Percentiles rank a stretch among this genome's conserved stretches.
Evolutionary conservation across 2,113 vertebrate genomes (phyloP).

Genomic region (Scartelaos histophorus): DNA sequence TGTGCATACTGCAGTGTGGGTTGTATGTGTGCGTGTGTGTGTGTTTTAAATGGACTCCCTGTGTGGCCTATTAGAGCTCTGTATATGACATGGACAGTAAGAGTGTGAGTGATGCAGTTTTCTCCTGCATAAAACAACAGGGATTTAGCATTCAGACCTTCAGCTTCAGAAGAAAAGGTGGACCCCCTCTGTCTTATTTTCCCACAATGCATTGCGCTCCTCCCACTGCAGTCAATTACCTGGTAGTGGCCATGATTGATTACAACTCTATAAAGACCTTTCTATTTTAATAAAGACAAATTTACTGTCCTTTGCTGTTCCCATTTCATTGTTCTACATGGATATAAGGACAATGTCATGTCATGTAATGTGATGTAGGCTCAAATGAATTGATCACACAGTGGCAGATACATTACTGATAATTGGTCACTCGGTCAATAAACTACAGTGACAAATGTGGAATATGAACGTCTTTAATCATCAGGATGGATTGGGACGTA

Average conservation of each 20-base stretch:
- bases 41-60: not conserved
- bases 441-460: conserved; percentile 28
- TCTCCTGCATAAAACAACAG: not conserved
- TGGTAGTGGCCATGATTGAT: conserved; percentile 38
- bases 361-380: not conserved
- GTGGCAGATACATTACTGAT: conserved; percentile 29
- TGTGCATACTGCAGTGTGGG: too few species aligned
- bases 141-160: conserved; percentile 6
- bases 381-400: conserved; percentile 26
- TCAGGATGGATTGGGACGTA: conserved; percentile 19
- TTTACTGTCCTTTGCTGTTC: conserved; percentile 18
- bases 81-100: not conserved
- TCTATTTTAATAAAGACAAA: conserved; percentile 34
- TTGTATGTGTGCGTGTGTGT: not conserved
- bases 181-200: not conserved
- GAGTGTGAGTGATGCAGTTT: not conserved
- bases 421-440: conserved; percentile 43
- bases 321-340: conserved; percentile 21
- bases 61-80: conserved; percentile 1
- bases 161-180: not conserved
- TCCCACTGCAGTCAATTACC: conserved; percentile 43
- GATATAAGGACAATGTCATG: conserved; percentile 20
- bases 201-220: conserved; percentile 2
- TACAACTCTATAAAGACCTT: not conserved
- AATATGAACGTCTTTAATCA: conserved; percentile 63